Conservation (phyloP, 2,797 vertebrate genomes). For the Gila robusta region DNA sequence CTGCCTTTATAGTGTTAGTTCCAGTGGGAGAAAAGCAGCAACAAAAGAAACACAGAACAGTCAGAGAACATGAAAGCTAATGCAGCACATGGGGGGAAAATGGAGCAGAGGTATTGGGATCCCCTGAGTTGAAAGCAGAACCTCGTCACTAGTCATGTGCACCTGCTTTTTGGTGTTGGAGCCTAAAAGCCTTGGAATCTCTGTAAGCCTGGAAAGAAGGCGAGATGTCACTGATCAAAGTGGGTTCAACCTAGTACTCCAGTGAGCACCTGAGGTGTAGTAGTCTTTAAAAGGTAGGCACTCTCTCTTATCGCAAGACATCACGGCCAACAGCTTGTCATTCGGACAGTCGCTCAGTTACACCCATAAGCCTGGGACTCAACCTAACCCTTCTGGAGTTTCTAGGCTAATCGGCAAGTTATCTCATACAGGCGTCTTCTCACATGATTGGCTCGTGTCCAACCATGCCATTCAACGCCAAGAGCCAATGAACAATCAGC, state of each 20-base stretch:
- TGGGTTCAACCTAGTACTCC: not conserved
- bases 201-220: not conserved
- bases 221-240: constrained; percentile 38
- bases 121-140: constrained; percentile 22
- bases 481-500: constrained; percentile 3
- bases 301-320: not conserved
- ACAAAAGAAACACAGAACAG: not conserved
- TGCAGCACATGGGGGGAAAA: not conserved
- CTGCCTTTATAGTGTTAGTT: not conserved
- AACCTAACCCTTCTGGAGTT: not conserved
- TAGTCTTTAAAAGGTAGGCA: not conserved
- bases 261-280: not conserved
- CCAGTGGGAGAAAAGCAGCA: not conserved
- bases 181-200: constrained; percentile 6
- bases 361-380: not conserved
- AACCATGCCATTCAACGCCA: not conserved
- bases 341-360: not conserved
- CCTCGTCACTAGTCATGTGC: constrained; percentile 1
- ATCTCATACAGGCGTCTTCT: not conserved
- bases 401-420: constrained; percentile 12
- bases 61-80: constrained; percentile 31
- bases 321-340: not conserved
- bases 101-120: not conserved
- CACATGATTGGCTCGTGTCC: constrained; percentile 9
- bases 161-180: constrained; percentile 21